Percentiles rank a stretch among this genome's conserved stretches.
Conservation (phyloP, 2,797 vertebrate genomes). For the Bradypodion ventrale region DNA sequence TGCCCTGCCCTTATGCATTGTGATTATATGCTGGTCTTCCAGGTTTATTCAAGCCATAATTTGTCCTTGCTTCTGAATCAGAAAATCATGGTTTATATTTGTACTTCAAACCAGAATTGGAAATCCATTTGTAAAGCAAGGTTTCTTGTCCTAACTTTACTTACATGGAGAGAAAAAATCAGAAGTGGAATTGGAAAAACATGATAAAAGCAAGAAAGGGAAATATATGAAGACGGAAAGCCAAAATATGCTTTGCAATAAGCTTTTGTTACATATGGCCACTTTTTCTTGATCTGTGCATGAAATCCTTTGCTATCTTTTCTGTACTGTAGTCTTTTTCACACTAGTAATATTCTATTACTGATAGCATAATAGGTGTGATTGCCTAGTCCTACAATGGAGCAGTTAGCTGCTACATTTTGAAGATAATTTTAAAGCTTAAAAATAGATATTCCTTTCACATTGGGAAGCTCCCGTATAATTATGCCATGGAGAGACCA, state of each 20-base stretch:
- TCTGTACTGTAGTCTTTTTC: not conserved
- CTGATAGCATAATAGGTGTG: not conserved
- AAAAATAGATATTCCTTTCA: not conserved
- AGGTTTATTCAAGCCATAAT: not conserved
- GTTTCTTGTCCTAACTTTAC: not conserved
- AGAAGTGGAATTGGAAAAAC: not conserved
- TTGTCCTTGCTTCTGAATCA: not conserved
- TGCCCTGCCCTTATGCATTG: not conserved
- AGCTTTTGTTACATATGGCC: not conserved
- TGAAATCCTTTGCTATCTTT: not conserved
- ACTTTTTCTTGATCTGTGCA: not conserved
- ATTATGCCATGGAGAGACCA: not conserved
- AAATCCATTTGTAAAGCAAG: not conserved
- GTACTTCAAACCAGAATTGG: not conserved
- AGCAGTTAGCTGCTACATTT: not conserved
- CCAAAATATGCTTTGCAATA: not conserved
- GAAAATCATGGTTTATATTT: not conserved
- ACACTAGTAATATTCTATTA: not conserved
- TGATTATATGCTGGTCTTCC: not conserved
- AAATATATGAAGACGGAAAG: not conserved
- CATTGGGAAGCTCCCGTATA: not conserved
- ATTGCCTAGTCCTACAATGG: not conserved
- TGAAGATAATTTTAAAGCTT: not conserved
- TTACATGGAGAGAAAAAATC: not conserved
- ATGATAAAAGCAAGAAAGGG: too few species aligned